These are phyloP conservation scores for Platysternon megacephalum DNA, from an alignment of 2,113 vertebrate genomes.

Conservation along the genomic window DNA sequence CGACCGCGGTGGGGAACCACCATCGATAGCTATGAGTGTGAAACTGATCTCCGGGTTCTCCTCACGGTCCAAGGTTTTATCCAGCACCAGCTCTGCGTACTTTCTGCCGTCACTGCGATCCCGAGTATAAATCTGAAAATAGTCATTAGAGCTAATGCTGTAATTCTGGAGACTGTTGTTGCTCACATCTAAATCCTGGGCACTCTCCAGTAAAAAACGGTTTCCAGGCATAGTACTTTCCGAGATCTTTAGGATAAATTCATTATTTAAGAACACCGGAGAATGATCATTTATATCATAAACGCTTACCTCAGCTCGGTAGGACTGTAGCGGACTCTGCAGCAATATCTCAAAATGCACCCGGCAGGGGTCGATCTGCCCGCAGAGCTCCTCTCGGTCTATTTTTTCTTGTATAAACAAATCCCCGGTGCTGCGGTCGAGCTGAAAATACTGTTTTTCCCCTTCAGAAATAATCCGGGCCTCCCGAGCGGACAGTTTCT, in stretches of 20 bases:
- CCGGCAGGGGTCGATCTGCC: constrained; percentile 75
- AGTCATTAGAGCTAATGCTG: constrained; percentile 73
- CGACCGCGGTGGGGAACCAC: constrained; percentile 52
- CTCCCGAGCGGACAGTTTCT: constrained; percentile 77
- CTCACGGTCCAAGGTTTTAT: constrained; percentile 68
- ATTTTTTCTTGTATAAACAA: constrained; percentile 80
- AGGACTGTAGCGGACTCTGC: constrained; percentile 81
- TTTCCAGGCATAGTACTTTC: constrained; percentile 76
- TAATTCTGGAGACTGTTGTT: constrained; percentile 80
- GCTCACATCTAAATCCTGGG: constrained; percentile 82
- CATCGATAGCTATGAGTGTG: constrained; percentile 60
- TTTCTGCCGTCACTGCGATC: constrained; percentile 50
- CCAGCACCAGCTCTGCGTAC: constrained; percentile 64
- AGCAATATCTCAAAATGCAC: constrained; percentile 83
- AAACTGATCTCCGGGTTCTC: constrained; percentile 33
- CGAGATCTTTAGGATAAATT: constrained; percentile 74
- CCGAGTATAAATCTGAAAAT: background rate
- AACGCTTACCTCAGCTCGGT: constrained; percentile 81
- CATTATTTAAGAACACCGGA: constrained; percentile 76
- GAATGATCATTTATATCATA: constrained; percentile 87
- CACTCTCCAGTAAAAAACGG: constrained; percentile 78
- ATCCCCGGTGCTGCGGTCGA: constrained; percentile 77
- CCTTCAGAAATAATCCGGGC: constrained; percentile 80
- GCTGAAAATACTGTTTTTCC: constrained; percentile 74
- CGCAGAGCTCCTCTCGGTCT: constrained; percentile 85